Percentiles rank a stretch among this genome's conserved stretches.
Evolutionary conservation across 2,113 vertebrate genomes (phyloP).

Genomic region (Camelus bactrianus): DNA sequence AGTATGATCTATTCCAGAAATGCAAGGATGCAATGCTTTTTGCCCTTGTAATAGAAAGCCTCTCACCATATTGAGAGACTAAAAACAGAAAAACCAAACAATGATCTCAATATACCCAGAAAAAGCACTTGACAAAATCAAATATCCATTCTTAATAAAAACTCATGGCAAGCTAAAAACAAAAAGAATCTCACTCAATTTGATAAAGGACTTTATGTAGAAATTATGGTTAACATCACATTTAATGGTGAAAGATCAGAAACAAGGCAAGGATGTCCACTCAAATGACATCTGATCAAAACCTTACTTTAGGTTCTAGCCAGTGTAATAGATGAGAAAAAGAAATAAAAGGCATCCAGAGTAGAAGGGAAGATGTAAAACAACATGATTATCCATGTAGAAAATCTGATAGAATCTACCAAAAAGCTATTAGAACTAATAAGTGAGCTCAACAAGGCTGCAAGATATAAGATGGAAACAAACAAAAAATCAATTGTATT

Average conservation of each 20-base stretch:
- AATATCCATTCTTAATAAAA: background rate
- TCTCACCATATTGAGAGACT: background rate
- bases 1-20: background rate
- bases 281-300: background rate
- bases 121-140: background rate
- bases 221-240: background rate
- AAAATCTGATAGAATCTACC: background rate
- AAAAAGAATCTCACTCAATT: background rate
- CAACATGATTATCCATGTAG: background rate
- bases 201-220: background rate
- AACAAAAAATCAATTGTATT: background rate
- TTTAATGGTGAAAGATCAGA: background rate
- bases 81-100: background rate
- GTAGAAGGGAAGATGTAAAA: background rate
- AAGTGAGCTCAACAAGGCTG: background rate
- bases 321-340: background rate
- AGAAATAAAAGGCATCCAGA: background rate
- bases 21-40: background rate
- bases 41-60: background rate
- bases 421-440: background rate
- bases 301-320: background rate
- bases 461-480: background rate
- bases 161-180: background rate
- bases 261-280: background rate
- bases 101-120: background rate